phyloP scores from a whole-genome alignment of 2,888 invertebrate species.

The Spilarctia lutea region DNA sequence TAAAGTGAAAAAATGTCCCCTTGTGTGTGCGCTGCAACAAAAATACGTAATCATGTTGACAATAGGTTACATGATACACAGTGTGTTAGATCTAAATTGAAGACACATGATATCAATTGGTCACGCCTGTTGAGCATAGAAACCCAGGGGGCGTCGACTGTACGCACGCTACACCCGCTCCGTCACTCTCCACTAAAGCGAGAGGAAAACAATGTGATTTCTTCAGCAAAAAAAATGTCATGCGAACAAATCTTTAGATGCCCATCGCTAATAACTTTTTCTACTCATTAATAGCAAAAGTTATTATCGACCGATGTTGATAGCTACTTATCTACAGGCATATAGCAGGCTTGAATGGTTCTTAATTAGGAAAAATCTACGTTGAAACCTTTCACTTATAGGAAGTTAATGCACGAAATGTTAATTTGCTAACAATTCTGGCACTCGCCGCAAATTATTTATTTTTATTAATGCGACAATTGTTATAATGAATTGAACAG shows the following conservation, averaged over 20 bases:
- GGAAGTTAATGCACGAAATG: background rate
- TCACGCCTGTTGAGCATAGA: constrained; percentile 77
- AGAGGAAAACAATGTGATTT: constrained; percentile 80
- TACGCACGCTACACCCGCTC: constrained; percentile 67
- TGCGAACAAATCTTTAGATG: constrained; percentile 50
- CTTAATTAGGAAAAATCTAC: background rate
- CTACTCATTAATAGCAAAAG: too few relatives aligned
- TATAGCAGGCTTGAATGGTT: too few relatives aligned
- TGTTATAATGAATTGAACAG: background rate
- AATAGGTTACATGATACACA: constrained; percentile 52
- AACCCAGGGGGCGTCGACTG: constrained; percentile 78
- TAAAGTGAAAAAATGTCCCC: constrained; percentile 13
- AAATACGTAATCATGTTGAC: constrained; percentile 48
- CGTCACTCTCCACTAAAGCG: constrained; percentile 75
- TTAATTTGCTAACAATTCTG: too few relatives aligned
- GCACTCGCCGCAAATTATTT: too few relatives aligned
- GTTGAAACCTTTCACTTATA: too few relatives aligned
- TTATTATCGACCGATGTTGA: background rate
- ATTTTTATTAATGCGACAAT: background rate
- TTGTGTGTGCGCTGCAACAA: constrained; percentile 20
- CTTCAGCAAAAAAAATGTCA: constrained; percentile 62
- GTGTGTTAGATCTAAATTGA: constrained; percentile 63
- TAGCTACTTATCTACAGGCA: background rate
- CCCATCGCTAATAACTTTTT: constrained; percentile 38
- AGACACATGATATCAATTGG: constrained; percentile 71